These are phyloP conservation scores for Enteromius paludinosus DNA, from an alignment of 2,797 vertebrate genomes.

Conservation along the genomic window DNA sequence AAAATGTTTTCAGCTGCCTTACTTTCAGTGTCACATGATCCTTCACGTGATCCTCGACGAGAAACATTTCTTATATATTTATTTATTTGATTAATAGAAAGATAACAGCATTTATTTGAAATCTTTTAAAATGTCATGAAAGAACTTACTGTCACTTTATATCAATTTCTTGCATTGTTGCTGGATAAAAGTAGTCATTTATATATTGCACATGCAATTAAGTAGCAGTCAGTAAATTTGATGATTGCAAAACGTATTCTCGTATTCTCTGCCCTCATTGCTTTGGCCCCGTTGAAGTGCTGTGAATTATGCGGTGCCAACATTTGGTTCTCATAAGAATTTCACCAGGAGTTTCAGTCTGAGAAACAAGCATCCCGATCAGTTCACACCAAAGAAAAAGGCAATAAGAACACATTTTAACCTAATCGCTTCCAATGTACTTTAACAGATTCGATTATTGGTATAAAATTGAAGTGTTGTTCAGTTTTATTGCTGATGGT, in stretches of 20 bases:
- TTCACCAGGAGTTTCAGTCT: background rate
- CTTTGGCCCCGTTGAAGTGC: background rate
- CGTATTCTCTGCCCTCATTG: background rate
- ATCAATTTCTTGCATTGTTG: background rate
- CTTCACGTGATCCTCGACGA: background rate
- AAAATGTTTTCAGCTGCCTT: background rate
- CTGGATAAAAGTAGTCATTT: background rate
- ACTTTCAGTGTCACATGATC: background rate
- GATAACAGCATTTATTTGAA: background rate
- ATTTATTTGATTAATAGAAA: background rate
- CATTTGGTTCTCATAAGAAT: slow-evolving; percentile 46
- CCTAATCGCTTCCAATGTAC: background rate
- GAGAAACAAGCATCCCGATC: slow-evolving; percentile 20
- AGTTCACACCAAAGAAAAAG: slow-evolving; percentile 16
- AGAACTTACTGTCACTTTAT: background rate
- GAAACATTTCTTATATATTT: background rate
- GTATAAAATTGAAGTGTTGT: background rate
- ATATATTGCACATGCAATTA: background rate
- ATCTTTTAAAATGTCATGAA: background rate
- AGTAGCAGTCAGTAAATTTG: background rate
- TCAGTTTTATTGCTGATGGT: background rate
- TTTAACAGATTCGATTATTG: background rate
- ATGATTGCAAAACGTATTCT: background rate
- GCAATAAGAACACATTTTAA: background rate
- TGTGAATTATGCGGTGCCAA: slow-evolving; percentile 16